Percentiles rank a stretch among this genome's conserved stretches.
phyloP scores from a whole-genome alignment of 2,888 invertebrate genomes.

The Rhimphoctona megacephalus region DNA sequence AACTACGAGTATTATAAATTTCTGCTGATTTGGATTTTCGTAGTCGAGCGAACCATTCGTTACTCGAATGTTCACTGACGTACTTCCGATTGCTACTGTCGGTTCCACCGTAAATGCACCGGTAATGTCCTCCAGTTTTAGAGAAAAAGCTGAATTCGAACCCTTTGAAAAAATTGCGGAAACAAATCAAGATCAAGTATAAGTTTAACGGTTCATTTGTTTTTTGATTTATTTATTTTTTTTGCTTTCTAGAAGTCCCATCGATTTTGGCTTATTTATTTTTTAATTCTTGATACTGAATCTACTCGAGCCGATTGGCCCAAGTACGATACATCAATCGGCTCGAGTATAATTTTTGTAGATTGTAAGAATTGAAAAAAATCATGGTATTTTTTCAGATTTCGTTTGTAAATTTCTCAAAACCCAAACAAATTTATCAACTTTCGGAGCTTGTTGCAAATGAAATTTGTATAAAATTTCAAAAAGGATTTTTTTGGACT shows the following conservation, averaged over 20 bases:
- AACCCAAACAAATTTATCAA: background rate
- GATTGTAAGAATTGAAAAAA: too few relatives aligned
- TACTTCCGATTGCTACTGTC: constrained; percentile 91
- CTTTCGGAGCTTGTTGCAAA: background rate
- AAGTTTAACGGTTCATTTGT: background rate
- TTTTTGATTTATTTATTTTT: too few relatives aligned
- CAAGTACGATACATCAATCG: constrained; percentile 22
- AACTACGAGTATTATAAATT: constrained; percentile 95
- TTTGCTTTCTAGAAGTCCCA: too few relatives aligned
- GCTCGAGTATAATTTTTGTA: constrained; percentile 16
- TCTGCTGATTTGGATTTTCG: constrained; percentile 96
- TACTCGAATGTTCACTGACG: constrained; percentile 93
- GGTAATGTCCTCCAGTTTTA: constrained; percentile 92
- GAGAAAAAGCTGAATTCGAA: constrained; percentile 92
- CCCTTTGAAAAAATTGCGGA: constrained; percentile 87
- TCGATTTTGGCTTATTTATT: background rate
- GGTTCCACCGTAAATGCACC: constrained; percentile 95
- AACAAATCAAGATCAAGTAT: background rate
- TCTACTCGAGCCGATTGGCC: constrained; percentile 15
- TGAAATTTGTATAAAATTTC: background rate
- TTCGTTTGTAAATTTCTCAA: too few relatives aligned
- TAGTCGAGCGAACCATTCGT: constrained; percentile 93
- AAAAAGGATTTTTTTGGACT: too few relatives aligned
- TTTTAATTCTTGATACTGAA: background rate
- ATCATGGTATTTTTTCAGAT: too few relatives aligned